A percentile compares a stretch with the other conserved stretches of the same genome.
phyloP scores from a whole-genome alignment of 2,888 invertebrate species.

The Keiferia lycopersicella region DNA sequence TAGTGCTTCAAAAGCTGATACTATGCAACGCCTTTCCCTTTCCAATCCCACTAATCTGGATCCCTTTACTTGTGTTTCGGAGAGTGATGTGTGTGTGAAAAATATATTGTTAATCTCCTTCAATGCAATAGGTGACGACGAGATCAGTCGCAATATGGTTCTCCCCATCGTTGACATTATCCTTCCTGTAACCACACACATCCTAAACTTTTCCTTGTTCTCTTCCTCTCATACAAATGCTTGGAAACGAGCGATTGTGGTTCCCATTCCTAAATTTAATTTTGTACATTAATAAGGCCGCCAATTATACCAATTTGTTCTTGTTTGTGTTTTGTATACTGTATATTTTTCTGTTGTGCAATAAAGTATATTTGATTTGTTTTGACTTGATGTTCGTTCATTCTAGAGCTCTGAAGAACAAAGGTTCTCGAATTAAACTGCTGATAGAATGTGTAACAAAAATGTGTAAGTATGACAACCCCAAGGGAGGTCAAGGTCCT shows the following conservation, averaged over 20 bases:
- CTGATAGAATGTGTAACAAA: too few relatives aligned
- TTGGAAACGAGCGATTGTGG: conserved; percentile 28
- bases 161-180: conserved; percentile 29
- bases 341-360: too few relatives aligned
- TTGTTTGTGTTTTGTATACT: too few relatives aligned
- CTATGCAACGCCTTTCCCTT: neutral
- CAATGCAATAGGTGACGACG: conserved; percentile 33
- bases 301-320: too few relatives aligned
- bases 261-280: conserved; percentile 31
- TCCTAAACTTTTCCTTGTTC: conserved; percentile 31
- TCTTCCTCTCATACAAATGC: conserved; percentile 25
- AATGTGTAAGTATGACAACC: too few relatives aligned
- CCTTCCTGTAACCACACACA: conserved; percentile 28
- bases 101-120: conserved; percentile 27
- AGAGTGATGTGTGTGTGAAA: conserved; percentile 32
- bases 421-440: too few relatives aligned
- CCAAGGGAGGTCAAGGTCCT: too few relatives aligned
- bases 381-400: neutral
- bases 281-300: too few relatives aligned
- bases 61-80: neutral
- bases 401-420: too few relatives aligned
- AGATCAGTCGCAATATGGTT: conserved; percentile 32
- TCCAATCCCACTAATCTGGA: neutral
- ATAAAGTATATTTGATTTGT: too few relatives aligned
- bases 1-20: neutral